Conservation (phyloP, 2,113 vertebrate species). For the Elaphurus davidianus region DNA sequence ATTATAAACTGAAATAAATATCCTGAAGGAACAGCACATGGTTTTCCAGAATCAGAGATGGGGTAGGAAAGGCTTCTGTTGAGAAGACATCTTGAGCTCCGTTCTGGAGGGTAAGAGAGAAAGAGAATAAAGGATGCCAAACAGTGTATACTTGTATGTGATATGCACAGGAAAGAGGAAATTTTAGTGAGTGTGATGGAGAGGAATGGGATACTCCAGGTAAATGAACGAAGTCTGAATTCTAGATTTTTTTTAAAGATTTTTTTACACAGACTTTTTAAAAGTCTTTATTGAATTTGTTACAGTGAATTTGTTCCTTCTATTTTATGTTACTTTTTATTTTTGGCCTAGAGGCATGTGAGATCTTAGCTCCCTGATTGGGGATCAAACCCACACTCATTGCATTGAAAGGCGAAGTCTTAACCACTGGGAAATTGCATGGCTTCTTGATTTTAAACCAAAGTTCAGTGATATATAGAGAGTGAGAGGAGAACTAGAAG, state of each 20-base stretch:
- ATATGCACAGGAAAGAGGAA: neutral
- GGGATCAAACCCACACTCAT: neutral
- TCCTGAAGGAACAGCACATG: neutral
- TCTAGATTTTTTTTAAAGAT: neutral
- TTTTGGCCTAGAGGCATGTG: neutral
- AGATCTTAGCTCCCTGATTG: neutral
- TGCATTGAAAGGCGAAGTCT: neutral
- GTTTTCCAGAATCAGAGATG: neutral
- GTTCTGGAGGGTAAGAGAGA: neutral
- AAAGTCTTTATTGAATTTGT: neutral
- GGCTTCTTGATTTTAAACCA: neutral
- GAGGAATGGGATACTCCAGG: neutral
- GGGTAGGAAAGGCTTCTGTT: neutral
- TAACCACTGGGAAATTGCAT: neutral
- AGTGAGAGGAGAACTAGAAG: neutral
- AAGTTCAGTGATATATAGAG: neutral
- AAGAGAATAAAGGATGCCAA: neutral
- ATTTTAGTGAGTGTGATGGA: neutral
- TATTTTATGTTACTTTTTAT: neutral
- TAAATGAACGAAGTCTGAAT: neutral
- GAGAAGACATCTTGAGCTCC: neutral
- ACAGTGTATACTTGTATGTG: neutral
- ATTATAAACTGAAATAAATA: neutral
- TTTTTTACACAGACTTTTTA: neutral
- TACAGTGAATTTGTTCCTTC: neutral